Conservation (phyloP, 1,140 invertebrate species). For the Delia radicum region DNA sequence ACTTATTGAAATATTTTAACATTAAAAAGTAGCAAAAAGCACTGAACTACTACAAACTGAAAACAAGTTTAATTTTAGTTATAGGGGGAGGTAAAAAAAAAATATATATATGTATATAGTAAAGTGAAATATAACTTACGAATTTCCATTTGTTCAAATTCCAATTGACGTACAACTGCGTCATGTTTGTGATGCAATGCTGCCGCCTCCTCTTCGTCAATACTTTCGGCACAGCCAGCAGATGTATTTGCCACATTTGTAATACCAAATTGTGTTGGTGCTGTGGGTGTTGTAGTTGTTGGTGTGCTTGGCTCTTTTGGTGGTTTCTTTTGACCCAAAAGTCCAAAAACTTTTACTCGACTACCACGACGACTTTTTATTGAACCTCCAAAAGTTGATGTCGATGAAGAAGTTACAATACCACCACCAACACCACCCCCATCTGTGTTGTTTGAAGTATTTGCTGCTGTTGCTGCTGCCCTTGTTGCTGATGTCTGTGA, state of each 20-base stretch:
- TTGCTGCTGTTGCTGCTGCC: constrained; percentile 3
- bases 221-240: constrained; percentile 13
- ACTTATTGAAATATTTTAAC: not conserved
- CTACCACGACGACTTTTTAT: constrained; percentile 33
- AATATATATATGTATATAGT: too few relatives aligned
- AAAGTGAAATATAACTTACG: constrained; percentile 38
- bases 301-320: constrained; percentile 37
- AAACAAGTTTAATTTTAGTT: not conserved
- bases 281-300: constrained; percentile 29
- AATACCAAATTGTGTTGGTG: constrained; percentile 27
- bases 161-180: constrained; percentile 40
- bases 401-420: not conserved
- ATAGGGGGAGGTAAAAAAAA: not conserved
- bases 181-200: constrained; percentile 24
- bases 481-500: constrained; percentile 27
- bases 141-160: constrained; percentile 53
- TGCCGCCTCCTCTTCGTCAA: constrained; percentile 21
- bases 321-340: constrained; percentile 44
- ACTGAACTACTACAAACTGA: not conserved
- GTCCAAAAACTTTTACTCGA: constrained; percentile 39
- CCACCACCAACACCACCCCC: not conserved
- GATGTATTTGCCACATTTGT: constrained; percentile 30
- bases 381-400: constrained; percentile 23
- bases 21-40: not conserved
- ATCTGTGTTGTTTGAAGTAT: not conserved